These are phyloP conservation scores for Argentina silus DNA, from an alignment of 2,797 vertebrate species.

Conservation along the genomic window DNA sequence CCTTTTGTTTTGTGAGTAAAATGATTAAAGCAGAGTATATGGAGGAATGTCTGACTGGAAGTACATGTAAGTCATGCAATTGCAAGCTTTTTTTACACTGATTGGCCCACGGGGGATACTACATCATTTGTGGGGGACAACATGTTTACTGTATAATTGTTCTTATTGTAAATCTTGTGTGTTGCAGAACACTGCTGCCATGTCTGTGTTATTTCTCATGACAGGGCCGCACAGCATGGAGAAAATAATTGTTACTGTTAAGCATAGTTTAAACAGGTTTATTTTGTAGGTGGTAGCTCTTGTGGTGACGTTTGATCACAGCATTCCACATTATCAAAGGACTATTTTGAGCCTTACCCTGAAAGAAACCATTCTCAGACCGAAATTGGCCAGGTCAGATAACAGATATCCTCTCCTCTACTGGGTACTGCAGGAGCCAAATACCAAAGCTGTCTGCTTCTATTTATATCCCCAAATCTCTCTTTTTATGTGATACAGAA, in stretches of 20 bases:
- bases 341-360: not conserved
- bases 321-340: constrained; percentile 7
- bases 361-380: constrained; percentile 3
- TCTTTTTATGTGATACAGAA: constrained; percentile 29
- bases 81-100: no score
- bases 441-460: constrained; percentile 13
- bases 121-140: no score
- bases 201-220: not conserved
- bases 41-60: no score
- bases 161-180: not conserved
- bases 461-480: constrained; percentile 21
- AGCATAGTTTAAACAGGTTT: not conserved
- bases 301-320: constrained; percentile 8
- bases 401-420: constrained; percentile 7
- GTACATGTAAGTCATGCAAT: no score
- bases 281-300: not conserved
- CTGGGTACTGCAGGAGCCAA: not conserved
- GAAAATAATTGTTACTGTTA: not conserved
- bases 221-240: no score
- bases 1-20: no score
- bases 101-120: no score
- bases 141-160: no score
- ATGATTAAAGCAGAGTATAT: no score
- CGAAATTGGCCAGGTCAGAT: constrained; percentile 20
- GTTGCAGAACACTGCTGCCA: not conserved